Percentiles rank a stretch among this genome's conserved stretches.
phyloP scores from a whole-genome alignment of 1,140 invertebrate species.

The Schmidtea mediterranea region DNA sequence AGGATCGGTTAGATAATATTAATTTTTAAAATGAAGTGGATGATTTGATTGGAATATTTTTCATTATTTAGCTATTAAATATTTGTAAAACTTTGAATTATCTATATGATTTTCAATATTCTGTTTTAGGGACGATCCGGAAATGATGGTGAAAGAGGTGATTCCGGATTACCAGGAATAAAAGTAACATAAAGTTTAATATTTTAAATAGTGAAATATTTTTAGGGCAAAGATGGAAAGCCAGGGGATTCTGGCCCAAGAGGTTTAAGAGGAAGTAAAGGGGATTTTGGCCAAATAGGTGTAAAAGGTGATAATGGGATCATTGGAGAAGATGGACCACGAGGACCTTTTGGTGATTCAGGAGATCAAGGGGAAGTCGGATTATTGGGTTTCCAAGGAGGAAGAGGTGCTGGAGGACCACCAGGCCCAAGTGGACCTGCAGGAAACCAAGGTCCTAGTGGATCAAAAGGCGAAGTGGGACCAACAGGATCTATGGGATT shows the following conservation, averaged over 20 bases:
- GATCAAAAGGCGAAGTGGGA: conserved; percentile 5
- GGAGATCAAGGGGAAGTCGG: conserved; percentile 7
- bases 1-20: too few species aligned
- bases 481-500: conserved; percentile 6
- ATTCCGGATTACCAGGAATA: background rate
- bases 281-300: background rate
- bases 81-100: too few species aligned
- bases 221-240: background rate
- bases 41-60: too few species aligned
- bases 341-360: background rate
- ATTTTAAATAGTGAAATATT: too few species aligned
- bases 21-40: too few species aligned
- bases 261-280: conserved; percentile 2
- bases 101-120: too few species aligned
- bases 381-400: conserved; percentile 3
- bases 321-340: conserved; percentile 2
- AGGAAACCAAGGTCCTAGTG: conserved; percentile 7
- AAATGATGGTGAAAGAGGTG: background rate
- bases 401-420: background rate
- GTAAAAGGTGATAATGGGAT: background rate
- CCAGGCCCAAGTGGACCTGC: conserved; percentile 4
- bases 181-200: too few species aligned
- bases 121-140: conserved; percentile 3
- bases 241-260: conserved; percentile 5
- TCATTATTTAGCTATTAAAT: too few species aligned